These are phyloP conservation scores for Hirundichthys speculiger DNA, from an alignment of 2,113 vertebrate species.

Conservation along the genomic window DNA sequence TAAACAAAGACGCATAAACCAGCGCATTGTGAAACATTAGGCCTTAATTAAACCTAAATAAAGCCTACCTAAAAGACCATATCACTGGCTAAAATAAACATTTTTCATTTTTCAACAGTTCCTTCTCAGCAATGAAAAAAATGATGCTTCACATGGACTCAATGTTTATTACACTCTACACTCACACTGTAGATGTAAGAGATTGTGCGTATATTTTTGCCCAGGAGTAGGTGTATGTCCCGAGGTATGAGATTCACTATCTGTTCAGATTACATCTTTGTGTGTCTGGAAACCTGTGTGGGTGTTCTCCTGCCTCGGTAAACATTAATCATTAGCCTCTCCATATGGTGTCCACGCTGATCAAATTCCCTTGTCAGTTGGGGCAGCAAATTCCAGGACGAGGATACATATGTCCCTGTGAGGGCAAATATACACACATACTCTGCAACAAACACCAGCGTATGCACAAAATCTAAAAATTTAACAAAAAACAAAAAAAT, in stretches of 20 bases:
- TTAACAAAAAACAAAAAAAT: not conserved
- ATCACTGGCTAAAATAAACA: too few relatives aligned
- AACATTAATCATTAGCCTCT: slow-evolving; percentile 66
- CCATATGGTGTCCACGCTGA: slow-evolving; percentile 66
- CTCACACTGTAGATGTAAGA: slow-evolving; percentile 6
- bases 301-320: slow-evolving; percentile 28
- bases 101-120: too few relatives aligned
- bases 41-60: too few relatives aligned
- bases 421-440: slow-evolving; percentile 11
- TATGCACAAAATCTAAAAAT: not conserved
- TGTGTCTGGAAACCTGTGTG: slow-evolving; percentile 14
- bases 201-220: not conserved
- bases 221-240: slow-evolving; percentile 6
- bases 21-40: too few relatives aligned
- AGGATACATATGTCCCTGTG: slow-evolving; percentile 23
- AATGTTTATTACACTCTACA: slow-evolving; percentile 7
- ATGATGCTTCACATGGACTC: not conserved
- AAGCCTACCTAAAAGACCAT: too few relatives aligned
- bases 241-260: slow-evolving; percentile 7
- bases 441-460: not conserved
- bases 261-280: slow-evolving; percentile 9
- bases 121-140: too few relatives aligned
- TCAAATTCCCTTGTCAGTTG: slow-evolving; percentile 42
- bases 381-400: slow-evolving; percentile 17
- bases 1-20: too few relatives aligned